Evolutionary conservation across 2,888 invertebrate species (phyloP), one percentile per base, ranked within the genome.

Genomic region (Chydorus sphaericus): DNA sequence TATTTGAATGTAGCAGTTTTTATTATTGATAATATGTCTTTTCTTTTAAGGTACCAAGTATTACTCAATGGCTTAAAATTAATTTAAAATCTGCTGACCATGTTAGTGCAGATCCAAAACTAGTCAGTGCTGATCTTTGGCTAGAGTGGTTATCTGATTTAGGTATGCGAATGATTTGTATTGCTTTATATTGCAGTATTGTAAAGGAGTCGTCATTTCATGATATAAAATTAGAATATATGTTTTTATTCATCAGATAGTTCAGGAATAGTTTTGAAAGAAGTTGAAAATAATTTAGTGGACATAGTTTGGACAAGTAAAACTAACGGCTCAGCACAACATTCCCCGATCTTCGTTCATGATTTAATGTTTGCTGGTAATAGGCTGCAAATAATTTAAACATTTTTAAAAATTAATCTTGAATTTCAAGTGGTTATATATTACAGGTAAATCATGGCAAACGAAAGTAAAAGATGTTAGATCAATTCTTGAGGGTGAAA

Each of bases 31-130:
- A n/a, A 44, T 44, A 26, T 44, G 14, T 7, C 20, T 38, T 16
- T 38, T 38, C 28, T 28, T 10, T 44, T 28, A 26, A 57, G 57
- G 57, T 57, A 8, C 53, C 53, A 18, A 23, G 20, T 16, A 56
- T 57, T 30, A 48, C 36, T 28, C 39, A 54, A 11, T 88, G 87
- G 87, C 70, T 88, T 59, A 71, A 72, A 18, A 61, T 66, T 14
- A 68, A 69, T 57, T 68, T 70, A 31, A 69, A 69, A 36, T 60
- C 69, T 4, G 72, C 73, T 16, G 76, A 77, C 11, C 75, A 81
- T 33, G 76, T 88, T 7, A 88, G 86, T 0, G 82, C 79, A 4
- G 85, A 88, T 71, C 81, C 86, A 0, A 80, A 80, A 59, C 71
- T 85, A 26, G 77, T 85, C 8, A 79, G 86, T 0, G 78, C 82